These are phyloP conservation scores for Drosophila nr. perissopoda DNA, from an alignment of 2,888 invertebrate genomes.

Conservation along the genomic window DNA sequence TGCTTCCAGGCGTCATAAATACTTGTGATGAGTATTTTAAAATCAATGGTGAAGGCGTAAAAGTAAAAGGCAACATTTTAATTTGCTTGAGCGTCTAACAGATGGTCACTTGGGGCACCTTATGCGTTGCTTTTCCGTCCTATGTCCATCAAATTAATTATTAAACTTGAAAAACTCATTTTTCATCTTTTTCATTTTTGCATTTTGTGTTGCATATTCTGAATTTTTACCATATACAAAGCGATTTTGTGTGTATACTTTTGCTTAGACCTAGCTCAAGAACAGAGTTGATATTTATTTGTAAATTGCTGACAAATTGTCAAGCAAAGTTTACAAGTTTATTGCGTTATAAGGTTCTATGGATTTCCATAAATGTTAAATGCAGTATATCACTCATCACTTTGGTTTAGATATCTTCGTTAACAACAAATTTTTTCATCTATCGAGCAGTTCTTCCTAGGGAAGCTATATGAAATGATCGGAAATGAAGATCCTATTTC, in stretches of 20 bases:
- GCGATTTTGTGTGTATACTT: not conserved
- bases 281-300: not conserved
- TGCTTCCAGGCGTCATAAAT: not conserved
- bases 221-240: not conserved
- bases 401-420: not conserved
- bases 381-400: not conserved
- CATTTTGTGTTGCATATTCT: not conserved
- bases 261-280: not conserved
- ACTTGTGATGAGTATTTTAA: not conserved
- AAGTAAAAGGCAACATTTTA: not conserved
- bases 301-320: not conserved
- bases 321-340: not conserved
- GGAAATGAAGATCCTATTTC: not conserved
- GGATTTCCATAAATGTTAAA: not conserved
- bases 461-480: not conserved
- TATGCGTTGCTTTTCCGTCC: not conserved
- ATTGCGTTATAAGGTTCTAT: not conserved
- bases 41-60: not conserved
- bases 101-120: not conserved
- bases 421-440: not conserved
- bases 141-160: not conserved
- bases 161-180: not conserved
- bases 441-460: not conserved
- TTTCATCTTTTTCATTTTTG: not conserved
- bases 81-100: not conserved